Percentiles rank a stretch among this genome's conserved stretches.
These are phyloP conservation scores for Pseudomyrmex gracilis DNA, from an alignment of 1,140 invertebrate genomes.

Conservation along the genomic window DNA sequence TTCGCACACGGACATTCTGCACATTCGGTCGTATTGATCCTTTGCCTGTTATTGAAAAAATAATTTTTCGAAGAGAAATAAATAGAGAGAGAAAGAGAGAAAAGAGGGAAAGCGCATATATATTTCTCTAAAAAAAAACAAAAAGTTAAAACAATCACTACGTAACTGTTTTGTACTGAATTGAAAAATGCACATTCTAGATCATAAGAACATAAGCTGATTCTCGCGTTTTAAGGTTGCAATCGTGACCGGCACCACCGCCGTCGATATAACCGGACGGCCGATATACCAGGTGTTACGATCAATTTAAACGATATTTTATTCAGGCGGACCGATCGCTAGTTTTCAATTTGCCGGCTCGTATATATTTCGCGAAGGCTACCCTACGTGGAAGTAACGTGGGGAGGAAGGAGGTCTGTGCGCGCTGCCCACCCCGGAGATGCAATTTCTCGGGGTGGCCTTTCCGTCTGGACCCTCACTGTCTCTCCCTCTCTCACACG, in stretches of 20 bases:
- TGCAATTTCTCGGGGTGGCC: conserved; percentile 83
- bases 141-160: too few species aligned
- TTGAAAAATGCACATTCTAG: conserved; percentile 50
- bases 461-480: conserved; percentile 53
- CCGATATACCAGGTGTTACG: conserved; percentile 85
- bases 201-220: conserved; percentile 54
- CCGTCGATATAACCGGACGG: conserved; percentile 70
- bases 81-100: not conserved
- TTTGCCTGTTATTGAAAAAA: too few species aligned
- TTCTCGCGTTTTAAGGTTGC: conserved; percentile 66
- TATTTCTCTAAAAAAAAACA: conserved; percentile 42
- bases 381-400: conserved; percentile 62
- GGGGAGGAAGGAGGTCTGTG: conserved; percentile 22
- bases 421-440: conserved; percentile 71
- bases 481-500: conserved; percentile 27
- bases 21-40: too few species aligned
- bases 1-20: too few species aligned
- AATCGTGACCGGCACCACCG: conserved; percentile 62
- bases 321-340: conserved; percentile 85
- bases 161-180: conserved; percentile 17
- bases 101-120: conserved; percentile 11
- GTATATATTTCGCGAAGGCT: conserved; percentile 83
- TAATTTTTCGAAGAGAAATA: not conserved
- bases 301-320: conserved; percentile 86
- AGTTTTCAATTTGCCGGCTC: conserved; percentile 85